Evolutionary conservation across 2,797 vertebrate genomes (phyloP), one percentile per base, ranked within the genome.

Genomic region (Odontamblyopus lacepedii): DNA sequence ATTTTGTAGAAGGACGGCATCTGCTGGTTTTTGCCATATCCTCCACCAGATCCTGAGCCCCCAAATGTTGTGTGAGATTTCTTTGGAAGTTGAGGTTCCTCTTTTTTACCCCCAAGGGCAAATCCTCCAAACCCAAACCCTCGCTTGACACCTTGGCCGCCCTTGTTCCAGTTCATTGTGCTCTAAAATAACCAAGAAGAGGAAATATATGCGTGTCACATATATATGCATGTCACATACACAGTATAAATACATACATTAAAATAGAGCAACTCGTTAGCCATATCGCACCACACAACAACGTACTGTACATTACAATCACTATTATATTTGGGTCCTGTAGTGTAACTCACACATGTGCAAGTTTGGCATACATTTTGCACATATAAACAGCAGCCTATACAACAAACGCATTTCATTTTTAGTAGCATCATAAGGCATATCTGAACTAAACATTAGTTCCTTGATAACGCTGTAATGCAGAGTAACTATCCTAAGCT

Each of bases 1-100:
- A 99, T 99, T 92, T 99, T 99, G 89, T 99, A 99, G 90, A 99
- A 99, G 12, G 97, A 97, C 63, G 98, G 97, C 41, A 98, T 95
- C 87, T 98, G 97, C 72, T 96, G 96, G 0, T 90, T 92, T 68
- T 98, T 96, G 0, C 97, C 95, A 64, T 95, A 98, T 0, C 93
- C 94, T 13, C 95, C 92, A 2, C 89, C 44, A 59, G 96, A 90
- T 16, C 95, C 95, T 0, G 95, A 27, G 1, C 87, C 74, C 71
- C 95, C 95, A 30, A 99, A 97, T 13, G 96, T 90, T 1, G 95
- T 95, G 64, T 98, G 95, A 9, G 97, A 94, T 60, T 94, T 91
- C 23, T 93, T 94, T 1, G 94, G 81, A 9, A 93, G 73, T n/a
- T 83, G 92, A 0, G 97, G 93, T 69, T 99, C 98, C 66, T 99